Evolutionary conservation across 1,140 invertebrate species (phyloP).

Genomic region (Macrocentrus cingulum): DNA sequence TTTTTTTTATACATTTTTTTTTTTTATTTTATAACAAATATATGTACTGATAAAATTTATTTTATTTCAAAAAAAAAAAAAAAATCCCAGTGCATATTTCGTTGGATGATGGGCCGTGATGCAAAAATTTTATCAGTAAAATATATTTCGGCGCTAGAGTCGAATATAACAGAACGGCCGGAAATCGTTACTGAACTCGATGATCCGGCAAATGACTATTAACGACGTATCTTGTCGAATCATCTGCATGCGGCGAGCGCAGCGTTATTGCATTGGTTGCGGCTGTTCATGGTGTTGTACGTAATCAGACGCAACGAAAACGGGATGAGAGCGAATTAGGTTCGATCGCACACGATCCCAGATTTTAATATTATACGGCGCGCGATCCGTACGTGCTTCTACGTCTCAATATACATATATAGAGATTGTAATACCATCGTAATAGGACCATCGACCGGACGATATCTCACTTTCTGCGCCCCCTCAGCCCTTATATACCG

Average conservation of each 20-base stretch:
- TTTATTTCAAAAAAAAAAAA: too few species aligned
- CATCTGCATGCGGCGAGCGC: constrained; percentile 17
- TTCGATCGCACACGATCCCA: not conserved
- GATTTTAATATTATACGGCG: constrained; percentile 29
- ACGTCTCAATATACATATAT: constrained; percentile 32
- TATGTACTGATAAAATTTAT: too few species aligned
- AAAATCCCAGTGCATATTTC: too few species aligned
- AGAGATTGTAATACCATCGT: constrained; percentile 31
- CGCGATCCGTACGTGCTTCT: constrained; percentile 20
- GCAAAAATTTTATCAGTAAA: constrained; percentile 6
- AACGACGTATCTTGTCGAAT: constrained; percentile 54
- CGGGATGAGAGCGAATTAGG: not conserved
- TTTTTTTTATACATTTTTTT: too few species aligned
- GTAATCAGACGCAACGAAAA: not conserved
- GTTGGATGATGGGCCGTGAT: too few species aligned
- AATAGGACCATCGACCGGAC: constrained; percentile 32
- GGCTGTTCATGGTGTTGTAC: constrained; percentile 1
- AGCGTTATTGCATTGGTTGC: constrained; percentile 11
- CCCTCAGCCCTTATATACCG: constrained; percentile 2
- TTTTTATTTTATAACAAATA: too few species aligned
- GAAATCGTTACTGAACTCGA: constrained; percentile 49
- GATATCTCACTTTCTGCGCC: constrained; percentile 22
- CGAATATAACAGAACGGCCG: constrained; percentile 1
- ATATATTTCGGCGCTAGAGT: constrained; percentile 44
- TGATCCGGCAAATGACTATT: constrained; percentile 59